Base-by-base conservation (phyloP, 2,797 vertebrate genomes). In the Mus minutoides region DNA sequence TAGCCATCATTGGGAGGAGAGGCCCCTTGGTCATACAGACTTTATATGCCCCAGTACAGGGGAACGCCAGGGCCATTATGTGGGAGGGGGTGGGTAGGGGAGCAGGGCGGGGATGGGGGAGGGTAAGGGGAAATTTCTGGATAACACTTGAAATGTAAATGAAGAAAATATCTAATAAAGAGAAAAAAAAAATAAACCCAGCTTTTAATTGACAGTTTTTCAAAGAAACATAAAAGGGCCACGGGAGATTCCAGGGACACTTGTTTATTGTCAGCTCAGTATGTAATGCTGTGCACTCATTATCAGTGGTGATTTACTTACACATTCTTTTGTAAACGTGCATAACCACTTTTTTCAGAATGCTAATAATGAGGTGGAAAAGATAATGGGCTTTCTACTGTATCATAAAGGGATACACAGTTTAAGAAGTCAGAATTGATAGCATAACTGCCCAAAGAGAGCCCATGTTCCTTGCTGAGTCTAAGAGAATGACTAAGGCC, bases 141-240 rank as follows among this genome's bases (percentile, higher is more conserved):
- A 49, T 49, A 49, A 49, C 49, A 49, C 12, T 49, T 49, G 49
- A 49, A 49, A 49, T 49, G 49, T 49, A 49, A 49, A 49, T 49
- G 12, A 49, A 46, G 46, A 46, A 46, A 46, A 46, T n/a, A 46
- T 46, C 46, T 46, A 46, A 46, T 46, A 46, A 46, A n/a, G n/a
- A n/a, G n/a, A n/a, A n/a, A n/a, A n/a, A n/a, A n/a, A n/a, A n/a
- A n/a, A n/a, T n/a, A n/a, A 46, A 46, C 43, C 37, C 43, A 76
- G 75, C 60, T 54, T 71, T 80, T 86, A 69, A 62, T 2, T 37
- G 73, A 67, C 0, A 73, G 46, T 60, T 85, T 13, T 84, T 95
- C 58, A 95, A 95, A 93, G 93, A 92, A 89, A 94, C 56, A 52
- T 75, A 95, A 88, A 92, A 52, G n/a, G 43, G 17, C 13, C 69